These are phyloP conservation scores for Ephialtes manifestator DNA, from an alignment of 2,888 invertebrate genomes.

Conservation along the genomic window DNA sequence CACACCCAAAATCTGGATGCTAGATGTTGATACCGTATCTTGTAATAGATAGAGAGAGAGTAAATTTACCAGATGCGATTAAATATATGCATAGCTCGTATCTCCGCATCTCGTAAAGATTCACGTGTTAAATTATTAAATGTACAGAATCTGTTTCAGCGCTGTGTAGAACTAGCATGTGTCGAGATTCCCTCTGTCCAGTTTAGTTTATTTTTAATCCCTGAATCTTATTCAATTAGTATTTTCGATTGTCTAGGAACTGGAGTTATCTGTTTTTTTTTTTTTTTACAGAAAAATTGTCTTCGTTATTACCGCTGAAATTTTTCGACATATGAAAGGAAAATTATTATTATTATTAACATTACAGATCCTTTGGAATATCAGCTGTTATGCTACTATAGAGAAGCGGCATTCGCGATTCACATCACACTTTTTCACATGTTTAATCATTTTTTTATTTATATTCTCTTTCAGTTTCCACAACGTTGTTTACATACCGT, in stretches of 20 bases:
- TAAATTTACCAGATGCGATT: constrained; percentile 73
- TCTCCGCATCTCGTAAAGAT: constrained; percentile 48
- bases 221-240: constrained; percentile 49
- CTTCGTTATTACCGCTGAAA: constrained; percentile 32
- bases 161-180: constrained; percentile 80
- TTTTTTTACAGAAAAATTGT: constrained; percentile 38
- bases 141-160: constrained; percentile 73
- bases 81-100: constrained; percentile 21
- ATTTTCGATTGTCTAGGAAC: constrained; percentile 20
- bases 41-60: constrained; percentile 72
- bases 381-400: constrained; percentile 53
- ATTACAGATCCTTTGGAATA: constrained; percentile 64
- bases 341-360: constrained; percentile 25
- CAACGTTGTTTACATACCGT: constrained; percentile 78
- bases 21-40: constrained; percentile 81
- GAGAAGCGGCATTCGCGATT: constrained; percentile 17
- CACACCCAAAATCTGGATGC: constrained; percentile 79
- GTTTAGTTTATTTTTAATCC: constrained; percentile 52
- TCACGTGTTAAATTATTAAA: constrained; percentile 55
- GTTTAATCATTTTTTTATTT: constrained; percentile 57
- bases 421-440: constrained; percentile 30
- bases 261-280: constrained; percentile 13
- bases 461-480: constrained; percentile 81
- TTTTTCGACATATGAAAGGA: constrained; percentile 22
- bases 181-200: constrained; percentile 67